phyloP scores from a whole-genome alignment of 2,888 invertebrate genomes.

The Campaea margaritaria region DNA sequence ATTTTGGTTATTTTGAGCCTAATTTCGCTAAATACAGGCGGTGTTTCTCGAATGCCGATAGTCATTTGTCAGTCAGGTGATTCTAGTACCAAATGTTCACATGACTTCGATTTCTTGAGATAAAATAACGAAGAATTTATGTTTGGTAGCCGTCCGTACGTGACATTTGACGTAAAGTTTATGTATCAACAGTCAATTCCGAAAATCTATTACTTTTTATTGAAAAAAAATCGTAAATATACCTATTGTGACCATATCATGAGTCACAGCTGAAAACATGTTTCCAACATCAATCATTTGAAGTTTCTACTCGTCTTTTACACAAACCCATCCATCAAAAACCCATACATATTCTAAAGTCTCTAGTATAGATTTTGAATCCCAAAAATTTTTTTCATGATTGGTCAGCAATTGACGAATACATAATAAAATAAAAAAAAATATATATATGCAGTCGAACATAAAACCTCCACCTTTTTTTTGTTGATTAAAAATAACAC shows the following conservation, averaged over 20 bases:
- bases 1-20: neutral
- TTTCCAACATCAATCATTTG: too few species aligned
- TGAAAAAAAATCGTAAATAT: neutral
- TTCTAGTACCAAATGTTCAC: slow-evolving; percentile 57
- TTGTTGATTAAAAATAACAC: too few species aligned
- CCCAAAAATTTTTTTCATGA: too few species aligned
- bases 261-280: neutral
- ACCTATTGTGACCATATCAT: neutral
- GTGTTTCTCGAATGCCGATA: slow-evolving; percentile 30
- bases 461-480: too few species aligned
- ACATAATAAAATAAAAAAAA: too few species aligned
- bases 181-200: slow-evolving; percentile 86
- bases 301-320: too few species aligned
- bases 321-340: too few species aligned
- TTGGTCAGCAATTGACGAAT: too few species aligned
- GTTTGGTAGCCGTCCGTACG: neutral
- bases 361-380: too few species aligned
- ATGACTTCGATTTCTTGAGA: slow-evolving; percentile 51
- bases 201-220: neutral
- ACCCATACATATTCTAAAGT: too few species aligned
- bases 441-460: too few species aligned
- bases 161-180: slow-evolving; percentile 5
- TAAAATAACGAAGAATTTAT: slow-evolving; percentile 30
- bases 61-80: slow-evolving; percentile 52
- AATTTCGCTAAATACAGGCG: slow-evolving; percentile 16